A percentile compares a stretch with the other conserved stretches of the same genome.
Conservation (phyloP, 2,113 vertebrate genomes). For the Ancistrus triradiatus region DNA sequence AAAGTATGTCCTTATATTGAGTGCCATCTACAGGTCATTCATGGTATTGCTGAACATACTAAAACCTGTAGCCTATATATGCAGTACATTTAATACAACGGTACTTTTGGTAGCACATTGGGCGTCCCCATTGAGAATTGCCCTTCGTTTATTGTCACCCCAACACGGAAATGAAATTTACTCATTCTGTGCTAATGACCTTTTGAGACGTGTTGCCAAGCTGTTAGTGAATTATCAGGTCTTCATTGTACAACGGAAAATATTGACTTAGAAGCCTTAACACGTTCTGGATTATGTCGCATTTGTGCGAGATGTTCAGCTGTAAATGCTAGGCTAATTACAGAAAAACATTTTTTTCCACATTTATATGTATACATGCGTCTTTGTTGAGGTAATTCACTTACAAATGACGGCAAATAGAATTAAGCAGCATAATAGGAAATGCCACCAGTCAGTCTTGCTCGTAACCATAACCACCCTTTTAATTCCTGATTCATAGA, state of each 20-base stretch:
- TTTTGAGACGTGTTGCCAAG: slow-evolving; percentile 25
- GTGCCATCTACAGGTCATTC: no score
- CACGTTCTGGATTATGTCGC: no score
- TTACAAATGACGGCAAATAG: slow-evolving; percentile 16
- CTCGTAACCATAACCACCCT: slow-evolving; percentile 1
- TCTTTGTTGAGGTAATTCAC: background rate
- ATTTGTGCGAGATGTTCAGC: no score
- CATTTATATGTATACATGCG: background rate
- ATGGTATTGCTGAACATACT: no score
- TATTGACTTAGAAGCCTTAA: slow-evolving; percentile 12
- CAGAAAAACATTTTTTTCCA: slow-evolving; percentile 9
- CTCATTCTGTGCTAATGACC: slow-evolving; percentile 43
- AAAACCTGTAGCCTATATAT: no score
- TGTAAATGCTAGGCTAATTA: slow-evolving; percentile 32
- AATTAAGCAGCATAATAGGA: slow-evolving; percentile 10
- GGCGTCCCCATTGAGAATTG: no score
- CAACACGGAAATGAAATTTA: no score
- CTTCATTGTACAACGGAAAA: slow-evolving; percentile 12
- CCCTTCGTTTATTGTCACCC: no score
- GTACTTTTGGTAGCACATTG: no score
- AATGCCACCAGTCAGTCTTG: background rate
- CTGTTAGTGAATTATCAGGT: slow-evolving; percentile 31
- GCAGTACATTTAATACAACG: no score
- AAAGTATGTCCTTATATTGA: no score
- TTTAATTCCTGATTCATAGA: slow-evolving; percentile 26